A percentile compares a stretch with the other conserved stretches of the same genome.
These are phyloP conservation scores for Nyctibius grandis DNA, from an alignment of 2,797 vertebrate genomes.

Conservation along the genomic window DNA sequence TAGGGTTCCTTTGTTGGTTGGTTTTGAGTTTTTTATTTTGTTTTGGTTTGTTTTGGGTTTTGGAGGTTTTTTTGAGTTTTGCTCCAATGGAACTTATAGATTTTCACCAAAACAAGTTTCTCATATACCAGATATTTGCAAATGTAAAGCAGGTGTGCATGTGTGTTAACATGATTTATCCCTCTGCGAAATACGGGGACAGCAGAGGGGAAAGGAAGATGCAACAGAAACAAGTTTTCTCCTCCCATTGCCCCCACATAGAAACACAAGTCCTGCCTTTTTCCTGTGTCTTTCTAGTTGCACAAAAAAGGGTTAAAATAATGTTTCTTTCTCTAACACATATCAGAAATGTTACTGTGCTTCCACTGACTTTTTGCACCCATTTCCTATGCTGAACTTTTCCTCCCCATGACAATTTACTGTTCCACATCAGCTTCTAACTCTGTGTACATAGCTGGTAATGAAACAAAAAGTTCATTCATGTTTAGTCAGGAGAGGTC, in stretches of 20 bases:
- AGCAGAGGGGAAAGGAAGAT: not conserved
- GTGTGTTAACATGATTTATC: not conserved
- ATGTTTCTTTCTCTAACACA: not conserved
- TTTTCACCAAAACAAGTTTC: not conserved
- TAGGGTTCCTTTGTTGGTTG: not conserved
- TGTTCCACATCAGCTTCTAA: not conserved
- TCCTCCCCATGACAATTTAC: not conserved
- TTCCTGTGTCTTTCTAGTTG: not conserved
- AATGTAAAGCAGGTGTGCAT: not conserved
- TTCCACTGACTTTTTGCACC: not conserved
- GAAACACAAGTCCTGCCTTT: not conserved
- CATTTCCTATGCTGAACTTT: not conserved
- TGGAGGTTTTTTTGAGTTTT: not conserved
- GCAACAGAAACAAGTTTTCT: not conserved
- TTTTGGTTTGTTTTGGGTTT: not conserved
- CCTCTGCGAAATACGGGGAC: not conserved
- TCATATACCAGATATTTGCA: not conserved
- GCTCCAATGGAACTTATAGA: not conserved
- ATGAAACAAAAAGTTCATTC: not conserved
- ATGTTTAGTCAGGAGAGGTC: not conserved
- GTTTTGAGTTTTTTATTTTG: not conserved
- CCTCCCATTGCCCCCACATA: accelerated
- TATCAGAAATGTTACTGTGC: not conserved
- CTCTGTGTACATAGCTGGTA: not conserved
- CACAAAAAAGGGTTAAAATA: not conserved